Conservation (phyloP, 1,140 invertebrate species). For the Drosophila burlai region DNA sequence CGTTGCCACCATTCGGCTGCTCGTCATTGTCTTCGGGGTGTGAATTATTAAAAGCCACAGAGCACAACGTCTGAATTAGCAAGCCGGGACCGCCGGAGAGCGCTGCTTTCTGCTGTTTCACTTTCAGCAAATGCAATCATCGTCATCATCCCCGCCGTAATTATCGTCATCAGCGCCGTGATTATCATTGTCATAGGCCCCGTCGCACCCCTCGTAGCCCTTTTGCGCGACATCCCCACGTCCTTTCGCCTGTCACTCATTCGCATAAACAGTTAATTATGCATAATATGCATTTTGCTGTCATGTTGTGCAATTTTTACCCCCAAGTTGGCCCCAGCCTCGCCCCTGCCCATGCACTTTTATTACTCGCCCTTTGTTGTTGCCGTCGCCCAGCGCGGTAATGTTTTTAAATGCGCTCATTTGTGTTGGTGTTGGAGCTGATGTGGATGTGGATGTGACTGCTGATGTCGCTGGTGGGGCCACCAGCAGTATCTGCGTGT, state of each 20-base stretch:
- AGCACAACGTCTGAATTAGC: constrained; percentile 75
- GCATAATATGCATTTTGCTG: constrained; percentile 84
- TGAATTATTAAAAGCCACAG: constrained; percentile 82
- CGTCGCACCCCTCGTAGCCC: background rate
- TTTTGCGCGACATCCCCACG: constrained; percentile 37
- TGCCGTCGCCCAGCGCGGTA: constrained; percentile 52
- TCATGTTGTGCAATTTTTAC: constrained; percentile 80
- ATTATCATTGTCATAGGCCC: constrained; percentile 61
- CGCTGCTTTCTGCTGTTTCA: constrained; percentile 63
- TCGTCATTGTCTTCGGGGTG: constrained; percentile 60
- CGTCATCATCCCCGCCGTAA: constrained; percentile 46
- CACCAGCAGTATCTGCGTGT: constrained; percentile 13
- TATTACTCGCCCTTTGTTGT: constrained; percentile 48
- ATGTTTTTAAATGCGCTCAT: constrained; percentile 78
- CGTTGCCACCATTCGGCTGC: constrained; percentile 25
- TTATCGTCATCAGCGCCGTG: constrained; percentile 50
- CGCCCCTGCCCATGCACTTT: constrained; percentile 42
- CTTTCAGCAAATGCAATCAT: constrained; percentile 75
- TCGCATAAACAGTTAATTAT: constrained; percentile 84
- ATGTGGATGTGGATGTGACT: constrained; percentile 10
- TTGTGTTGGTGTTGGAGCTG: constrained; percentile 45
- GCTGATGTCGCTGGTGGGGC: constrained; percentile 7
- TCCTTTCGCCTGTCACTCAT: constrained; percentile 81
- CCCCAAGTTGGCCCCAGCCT: constrained; percentile 1
- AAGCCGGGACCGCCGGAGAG: constrained; percentile 13